Conservation (phyloP, 2,113 vertebrate genomes). For the Prionailurus viverrinus region DNA sequence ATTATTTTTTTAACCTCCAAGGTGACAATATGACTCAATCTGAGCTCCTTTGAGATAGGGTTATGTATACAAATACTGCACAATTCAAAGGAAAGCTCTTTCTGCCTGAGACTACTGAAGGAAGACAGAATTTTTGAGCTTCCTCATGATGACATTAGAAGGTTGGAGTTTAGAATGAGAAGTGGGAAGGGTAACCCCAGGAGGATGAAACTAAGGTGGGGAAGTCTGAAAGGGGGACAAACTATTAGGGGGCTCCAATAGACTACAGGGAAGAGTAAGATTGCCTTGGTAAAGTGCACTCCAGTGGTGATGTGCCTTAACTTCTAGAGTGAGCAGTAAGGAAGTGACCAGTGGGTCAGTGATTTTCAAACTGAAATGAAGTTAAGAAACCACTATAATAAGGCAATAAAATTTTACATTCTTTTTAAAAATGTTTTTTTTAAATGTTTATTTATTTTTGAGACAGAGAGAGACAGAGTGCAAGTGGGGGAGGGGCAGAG, state of each 20-base stretch:
- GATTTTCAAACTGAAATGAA: neutral
- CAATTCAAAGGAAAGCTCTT: slow-evolving; percentile 3
- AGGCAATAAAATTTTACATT: neutral
- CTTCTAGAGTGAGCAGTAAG: neutral
- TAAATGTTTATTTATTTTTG: too few relatives aligned
- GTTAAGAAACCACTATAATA: neutral
- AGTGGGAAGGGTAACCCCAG: neutral
- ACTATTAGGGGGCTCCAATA: neutral
- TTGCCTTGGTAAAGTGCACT: neutral
- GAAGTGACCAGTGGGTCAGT: neutral
- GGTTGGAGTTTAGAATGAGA: neutral
- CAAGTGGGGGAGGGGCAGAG: too few relatives aligned
- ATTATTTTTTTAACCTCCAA: neutral
- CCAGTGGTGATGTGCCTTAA: neutral
- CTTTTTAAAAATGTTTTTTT: neutral
- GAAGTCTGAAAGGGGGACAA: neutral
- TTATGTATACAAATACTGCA: neutral
- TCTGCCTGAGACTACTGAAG: neutral
- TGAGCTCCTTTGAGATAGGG: neutral
- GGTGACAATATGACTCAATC: neutral
- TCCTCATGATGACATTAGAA: neutral
- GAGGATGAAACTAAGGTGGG: neutral
- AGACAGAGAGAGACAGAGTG: too few relatives aligned
- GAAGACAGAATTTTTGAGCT: neutral
- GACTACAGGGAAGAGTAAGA: neutral